Base-by-base conservation (phyloP, 2,113 vertebrate species). In the Prunella himalayana region DNA sequence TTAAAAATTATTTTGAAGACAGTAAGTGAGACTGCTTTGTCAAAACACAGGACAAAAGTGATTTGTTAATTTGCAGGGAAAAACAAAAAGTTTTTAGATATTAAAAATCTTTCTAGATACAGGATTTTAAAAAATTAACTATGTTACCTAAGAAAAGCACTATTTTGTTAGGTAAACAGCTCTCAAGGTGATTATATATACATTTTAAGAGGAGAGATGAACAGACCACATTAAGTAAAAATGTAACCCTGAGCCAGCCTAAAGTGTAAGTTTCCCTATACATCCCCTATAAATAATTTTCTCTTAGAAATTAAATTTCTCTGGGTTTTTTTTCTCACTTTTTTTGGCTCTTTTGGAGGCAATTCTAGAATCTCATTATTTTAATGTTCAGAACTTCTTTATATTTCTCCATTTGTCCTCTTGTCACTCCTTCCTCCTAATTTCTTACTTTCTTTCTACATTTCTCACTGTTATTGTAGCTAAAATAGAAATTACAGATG, bases 241-340 rank as follows among this genome's bases (percentile, higher is more conserved):
- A 47, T 6, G 5, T 54, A 81, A 28, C 2, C 30, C 4, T 54
- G 39, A 83, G 23, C 28, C 10, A 11, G 30, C 7, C 25, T 31
- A 39, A 69, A 84, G 7, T 42, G 6, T 15, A 82, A 78, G 6
- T 70, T 90, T 79, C 25, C 7, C 18, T 11, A 33, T n/a, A 51
- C 2, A 42, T 11, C 2, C 8, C 4, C 13, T 47, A 30, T 27
- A 59, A 54, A 57, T 66, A 82, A n/a, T 57, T 56, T 71, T 59
- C 17, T 39, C 11, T 47, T 64, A 31, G 6, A 91, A 88, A 82
- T 53, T 18, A 59, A 10, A 80, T 41, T 79, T 70, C 3, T 47
- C 18, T 27, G 4, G 12, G 0, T 7, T 39, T 69, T 37, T 80
- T 23, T 2, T 2, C 7, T 9, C 8, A 7, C 3, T 35, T 39